Conservation (phyloP, 37 sponge, comb jelly and placozoan species). For the Tethya wilhelma region DNA sequence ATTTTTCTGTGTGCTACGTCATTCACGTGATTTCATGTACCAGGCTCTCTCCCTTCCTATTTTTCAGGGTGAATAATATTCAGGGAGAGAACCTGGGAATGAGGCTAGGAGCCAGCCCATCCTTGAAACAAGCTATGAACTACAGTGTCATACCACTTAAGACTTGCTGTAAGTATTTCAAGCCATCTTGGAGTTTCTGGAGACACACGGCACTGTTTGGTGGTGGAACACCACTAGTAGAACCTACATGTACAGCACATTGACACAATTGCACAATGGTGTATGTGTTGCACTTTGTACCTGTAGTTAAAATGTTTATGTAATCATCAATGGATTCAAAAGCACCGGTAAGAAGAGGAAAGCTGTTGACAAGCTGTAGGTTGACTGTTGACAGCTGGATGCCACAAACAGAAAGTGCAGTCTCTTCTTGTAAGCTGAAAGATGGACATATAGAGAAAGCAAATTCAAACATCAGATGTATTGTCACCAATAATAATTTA, state of each 20-base stretch:
- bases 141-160: conserved; percentile 18
- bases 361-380: conserved; percentile 15
- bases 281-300: not conserved
- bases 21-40: too few relatives aligned
- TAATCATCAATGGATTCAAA: conserved; percentile 30
- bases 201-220: conserved; percentile 22
- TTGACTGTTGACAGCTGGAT: conserved; percentile 62
- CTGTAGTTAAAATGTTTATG: conserved; percentile 25
- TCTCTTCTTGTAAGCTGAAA: conserved; percentile 73
- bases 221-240: conserved; percentile 10
- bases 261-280: not conserved
- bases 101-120: too few relatives aligned
- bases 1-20: too few relatives aligned
- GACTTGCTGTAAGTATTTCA: conserved; percentile 1
- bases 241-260: conserved; percentile 13
- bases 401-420: conserved; percentile 54
- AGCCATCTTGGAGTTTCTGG: conserved; percentile 16
- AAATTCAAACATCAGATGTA: not conserved
- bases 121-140: too few relatives aligned
- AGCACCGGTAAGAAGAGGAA: conserved; percentile 37
- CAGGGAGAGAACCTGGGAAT: too few relatives aligned
- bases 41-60: too few relatives aligned
- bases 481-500: not conserved
- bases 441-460: not conserved
- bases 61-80: too few relatives aligned